Percentiles rank a stretch among this genome's conserved stretches.
These are phyloP conservation scores for Hemistola chrysoprasaria DNA, from an alignment of 2,888 invertebrate genomes.

Conservation along the genomic window DNA sequence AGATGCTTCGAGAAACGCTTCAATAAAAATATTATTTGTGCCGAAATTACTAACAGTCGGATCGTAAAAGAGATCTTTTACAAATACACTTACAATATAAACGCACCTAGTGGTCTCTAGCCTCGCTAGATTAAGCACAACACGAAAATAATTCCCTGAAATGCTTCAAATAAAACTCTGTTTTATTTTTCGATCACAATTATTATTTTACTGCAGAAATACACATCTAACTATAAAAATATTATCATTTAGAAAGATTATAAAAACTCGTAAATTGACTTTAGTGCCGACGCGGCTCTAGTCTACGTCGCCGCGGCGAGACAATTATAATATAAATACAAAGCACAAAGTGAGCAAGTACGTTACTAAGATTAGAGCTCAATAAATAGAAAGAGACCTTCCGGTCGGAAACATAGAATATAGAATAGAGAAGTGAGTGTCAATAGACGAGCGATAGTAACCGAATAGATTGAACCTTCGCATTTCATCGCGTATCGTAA, in stretches of 20 bases:
- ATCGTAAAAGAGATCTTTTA: constrained; percentile 56
- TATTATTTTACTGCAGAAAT: constrained; percentile 63
- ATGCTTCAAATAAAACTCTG: constrained; percentile 81
- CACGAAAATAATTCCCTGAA: constrained; percentile 72
- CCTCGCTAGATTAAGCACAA: constrained; percentile 76
- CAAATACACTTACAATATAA: constrained; percentile 53
- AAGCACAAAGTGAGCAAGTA: constrained; percentile 74
- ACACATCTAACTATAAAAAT: constrained; percentile 70
- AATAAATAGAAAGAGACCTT: constrained; percentile 50
- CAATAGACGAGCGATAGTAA: constrained; percentile 10
- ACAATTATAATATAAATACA: constrained; percentile 65
- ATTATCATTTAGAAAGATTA: constrained; percentile 55
- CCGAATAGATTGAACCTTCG: constrained; percentile 28
- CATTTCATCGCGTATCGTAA: too few species aligned
- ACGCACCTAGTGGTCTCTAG: constrained; percentile 68
- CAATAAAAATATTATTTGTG: constrained; percentile 52
- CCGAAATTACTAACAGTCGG: constrained; percentile 46
- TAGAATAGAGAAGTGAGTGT: constrained; percentile 3
- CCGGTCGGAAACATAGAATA: constrained; percentile 26
- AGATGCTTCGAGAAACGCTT: constrained; percentile 58
- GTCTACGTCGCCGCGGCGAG: too few species aligned
- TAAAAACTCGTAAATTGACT: constrained; percentile 73
- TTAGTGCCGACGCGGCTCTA: constrained; percentile 27
- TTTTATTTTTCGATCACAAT: constrained; percentile 78
- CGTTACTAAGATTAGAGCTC: constrained; percentile 52